Evolutionary conservation across 2,113 vertebrate species (phyloP), one percentile per base, ranked within the genome.

Genomic region (Solea solea): DNA sequence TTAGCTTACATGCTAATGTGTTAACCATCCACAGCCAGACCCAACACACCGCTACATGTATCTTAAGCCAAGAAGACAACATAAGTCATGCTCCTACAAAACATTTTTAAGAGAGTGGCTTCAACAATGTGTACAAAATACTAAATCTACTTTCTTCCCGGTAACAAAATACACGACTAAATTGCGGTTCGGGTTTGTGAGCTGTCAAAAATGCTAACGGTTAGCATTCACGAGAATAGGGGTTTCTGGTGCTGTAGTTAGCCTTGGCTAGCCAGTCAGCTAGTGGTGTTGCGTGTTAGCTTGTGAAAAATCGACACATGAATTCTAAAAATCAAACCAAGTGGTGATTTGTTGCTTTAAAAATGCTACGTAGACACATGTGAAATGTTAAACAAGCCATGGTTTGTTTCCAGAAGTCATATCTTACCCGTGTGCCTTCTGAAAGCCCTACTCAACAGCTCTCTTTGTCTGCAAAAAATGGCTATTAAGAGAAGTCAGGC

Each of bases 381-480:
- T n/a, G 13, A 65, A 55, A 52, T 16, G 39, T 1, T 4, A 0
- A 27, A 15, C 15, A 39, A 25, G 25, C n/a, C 10, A 44, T 12
- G 41, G 25, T 1, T 34, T 21, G 54, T 74, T 78, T 75, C 12
- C 69, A 13, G 46, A 41, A 56, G 5, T 46, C 50, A n/a, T 54
- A 50, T 74, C 92, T 92, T 90, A 94, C 93, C 92, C 88, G 16
- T 76, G 77, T 85, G 72, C 62, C 71, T 82, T 34, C 56, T 62
- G 76, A 86, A 82, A 86, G 79, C 89, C 40, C 67, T 87, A 81
- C 84, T 93, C 87, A 88, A 83, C 86, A 83, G 89, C 88, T 85
- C 83, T 92, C 93, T 94, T 94, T 94, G 93, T 94, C 93, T 94
- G 89, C 79, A 89, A 80, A 91, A 92, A 93, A 92, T 87, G 92